These are phyloP conservation scores for Aix galericulata DNA, from an alignment of 2,113 vertebrate species.

Conservation along the genomic window DNA sequence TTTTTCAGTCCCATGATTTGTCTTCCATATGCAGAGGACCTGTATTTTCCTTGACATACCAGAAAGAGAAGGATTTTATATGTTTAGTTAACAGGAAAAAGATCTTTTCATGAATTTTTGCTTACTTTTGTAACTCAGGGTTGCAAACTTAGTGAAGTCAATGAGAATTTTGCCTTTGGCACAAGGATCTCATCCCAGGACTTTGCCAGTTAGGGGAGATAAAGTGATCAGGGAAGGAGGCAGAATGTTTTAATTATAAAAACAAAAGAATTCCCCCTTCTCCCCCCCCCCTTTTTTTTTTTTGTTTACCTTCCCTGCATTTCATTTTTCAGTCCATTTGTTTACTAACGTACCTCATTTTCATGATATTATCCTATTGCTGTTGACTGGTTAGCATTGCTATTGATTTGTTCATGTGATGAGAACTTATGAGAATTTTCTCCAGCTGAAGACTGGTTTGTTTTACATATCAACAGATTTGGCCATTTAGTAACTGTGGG, in stretches of 20 bases:
- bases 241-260: neutral
- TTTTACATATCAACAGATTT: neutral
- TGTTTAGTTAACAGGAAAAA: neutral
- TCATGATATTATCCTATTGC: neutral
- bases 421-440: neutral
- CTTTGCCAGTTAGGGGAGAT: neutral
- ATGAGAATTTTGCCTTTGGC: neutral
- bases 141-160: neutral
- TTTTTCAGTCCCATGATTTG: neutral
- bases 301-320: neutral
- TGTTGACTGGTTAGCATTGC: neutral
- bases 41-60: neutral
- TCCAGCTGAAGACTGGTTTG: neutral
- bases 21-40: neutral
- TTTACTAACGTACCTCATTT: neutral
- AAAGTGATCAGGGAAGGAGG: neutral
- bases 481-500: neutral
- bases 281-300: neutral
- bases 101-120: neutral
- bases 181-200: neutral
- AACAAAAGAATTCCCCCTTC: neutral
- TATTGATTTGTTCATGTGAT: neutral
- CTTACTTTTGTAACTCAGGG: neutral
- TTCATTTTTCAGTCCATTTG: neutral
- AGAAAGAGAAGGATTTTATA: neutral